These are phyloP conservation scores for Sander vitreus DNA, from an alignment of 2,113 vertebrate genomes.

Conservation along the genomic window DNA sequence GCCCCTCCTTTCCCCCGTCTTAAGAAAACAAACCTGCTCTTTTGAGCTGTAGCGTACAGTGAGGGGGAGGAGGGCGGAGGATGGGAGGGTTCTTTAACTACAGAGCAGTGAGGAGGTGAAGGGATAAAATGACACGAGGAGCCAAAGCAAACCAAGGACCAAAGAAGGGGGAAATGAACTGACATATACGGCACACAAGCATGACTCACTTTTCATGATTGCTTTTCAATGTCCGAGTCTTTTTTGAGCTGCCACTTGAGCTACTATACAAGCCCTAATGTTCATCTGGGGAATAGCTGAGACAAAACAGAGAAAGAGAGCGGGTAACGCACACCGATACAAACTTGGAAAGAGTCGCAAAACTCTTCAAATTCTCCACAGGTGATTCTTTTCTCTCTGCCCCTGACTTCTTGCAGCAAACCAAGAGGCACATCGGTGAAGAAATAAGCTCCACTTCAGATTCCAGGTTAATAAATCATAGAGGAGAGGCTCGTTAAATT, in stretches of 20 bases:
- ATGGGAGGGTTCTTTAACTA: constrained; percentile 6
- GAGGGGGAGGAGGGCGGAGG: constrained; percentile 50
- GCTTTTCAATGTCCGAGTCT: constrained; percentile 71
- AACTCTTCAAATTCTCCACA: constrained; percentile 51
- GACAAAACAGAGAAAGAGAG: constrained; percentile 46
- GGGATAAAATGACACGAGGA: constrained; percentile 62
- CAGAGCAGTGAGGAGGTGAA: constrained; percentile 43
- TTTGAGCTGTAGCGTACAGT: constrained; percentile 61
- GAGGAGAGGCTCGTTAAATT: constrained; percentile 80
- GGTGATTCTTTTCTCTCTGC: constrained; percentile 59
- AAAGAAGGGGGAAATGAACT: constrained; percentile 63
- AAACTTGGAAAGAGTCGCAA: constrained; percentile 31
- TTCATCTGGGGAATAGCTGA: constrained; percentile 42
- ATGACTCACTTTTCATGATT: constrained; percentile 71
- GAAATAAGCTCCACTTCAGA: constrained; percentile 68
- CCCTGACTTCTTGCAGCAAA: constrained; percentile 48
- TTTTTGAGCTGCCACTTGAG: constrained; percentile 57
- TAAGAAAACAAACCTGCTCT: constrained; percentile 76
- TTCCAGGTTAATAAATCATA: constrained; percentile 81
- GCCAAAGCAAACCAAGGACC: constrained; percentile 66
- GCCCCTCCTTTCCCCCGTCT: constrained; percentile 47
- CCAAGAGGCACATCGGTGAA: constrained; percentile 60
- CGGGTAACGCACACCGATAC: constrained; percentile 28
- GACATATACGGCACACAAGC: constrained; percentile 57
- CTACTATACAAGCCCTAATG: constrained; percentile 49